Conservation (phyloP, 2,113 vertebrate species). For the Symphodus melops region DNA sequence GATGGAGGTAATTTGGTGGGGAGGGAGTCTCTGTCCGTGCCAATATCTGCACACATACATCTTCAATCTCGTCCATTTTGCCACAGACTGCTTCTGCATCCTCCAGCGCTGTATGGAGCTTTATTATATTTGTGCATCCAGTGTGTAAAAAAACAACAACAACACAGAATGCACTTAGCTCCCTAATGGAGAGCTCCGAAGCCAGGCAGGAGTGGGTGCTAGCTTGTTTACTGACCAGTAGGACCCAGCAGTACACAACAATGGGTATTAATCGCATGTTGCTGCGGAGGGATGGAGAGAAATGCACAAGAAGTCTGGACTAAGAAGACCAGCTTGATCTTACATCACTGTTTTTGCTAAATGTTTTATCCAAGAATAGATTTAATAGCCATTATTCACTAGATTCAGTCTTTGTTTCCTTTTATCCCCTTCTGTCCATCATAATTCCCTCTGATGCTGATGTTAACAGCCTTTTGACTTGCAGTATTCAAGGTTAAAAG, state of each 20-base stretch:
- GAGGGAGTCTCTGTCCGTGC: constrained; percentile 70
- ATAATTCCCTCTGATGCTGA: constrained; percentile 3
- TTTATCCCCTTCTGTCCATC: not conserved
- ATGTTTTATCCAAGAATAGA: constrained; percentile 50
- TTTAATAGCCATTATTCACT: constrained; percentile 31
- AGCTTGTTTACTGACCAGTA: constrained; percentile 64
- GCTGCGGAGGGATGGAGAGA: not conserved
- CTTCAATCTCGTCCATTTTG: constrained; percentile 77
- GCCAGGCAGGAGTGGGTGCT: constrained; percentile 54
- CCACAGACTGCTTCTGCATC: constrained; percentile 63
- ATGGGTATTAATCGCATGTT: constrained; percentile 57
- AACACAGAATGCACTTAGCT: constrained; percentile 63
- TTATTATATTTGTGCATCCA: constrained; percentile 84
- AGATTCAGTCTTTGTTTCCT: constrained; percentile 21
- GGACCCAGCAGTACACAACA: constrained; percentile 36
- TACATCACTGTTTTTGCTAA: constrained; percentile 34
- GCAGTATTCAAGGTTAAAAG: constrained; percentile 27
- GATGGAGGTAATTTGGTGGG: constrained; percentile 68
- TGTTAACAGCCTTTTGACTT: constrained; percentile 47
- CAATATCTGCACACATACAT: constrained; percentile 77
- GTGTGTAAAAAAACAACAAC: constrained; percentile 57
- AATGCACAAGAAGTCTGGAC: constrained; percentile 27
- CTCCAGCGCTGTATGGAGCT: constrained; percentile 55
- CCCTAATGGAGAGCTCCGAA: constrained; percentile 74
- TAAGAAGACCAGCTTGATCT: constrained; percentile 42